Percentiles rank a stretch among this genome's conserved stretches.
phyloP scores from a whole-genome alignment of 2,797 vertebrate genomes.

The Antennarius maculatus region DNA sequence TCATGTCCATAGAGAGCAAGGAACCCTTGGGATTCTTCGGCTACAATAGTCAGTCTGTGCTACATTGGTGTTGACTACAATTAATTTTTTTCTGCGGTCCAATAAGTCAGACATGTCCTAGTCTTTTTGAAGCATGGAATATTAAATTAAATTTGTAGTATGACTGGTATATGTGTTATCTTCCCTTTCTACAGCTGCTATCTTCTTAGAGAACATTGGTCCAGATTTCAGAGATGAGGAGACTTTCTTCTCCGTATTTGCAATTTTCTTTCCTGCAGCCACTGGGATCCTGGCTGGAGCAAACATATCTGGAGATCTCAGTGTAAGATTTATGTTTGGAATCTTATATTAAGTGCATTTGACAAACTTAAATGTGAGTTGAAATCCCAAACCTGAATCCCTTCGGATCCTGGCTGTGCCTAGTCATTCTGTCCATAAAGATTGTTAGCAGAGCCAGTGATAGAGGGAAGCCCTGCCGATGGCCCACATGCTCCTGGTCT shows the following conservation, averaged over 20 bases:
- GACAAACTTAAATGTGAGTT: too few species aligned
- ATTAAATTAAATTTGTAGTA: not conserved
- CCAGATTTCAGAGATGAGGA: conserved; percentile 90
- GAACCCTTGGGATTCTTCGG: conserved; percentile 92
- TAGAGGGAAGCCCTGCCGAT: too few species aligned
- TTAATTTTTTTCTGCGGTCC: not conserved
- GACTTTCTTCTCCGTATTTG: conserved; percentile 95
- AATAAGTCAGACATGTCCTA: not conserved
- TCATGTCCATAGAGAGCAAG: conserved; percentile 89
- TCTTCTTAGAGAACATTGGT: conserved; percentile 94
- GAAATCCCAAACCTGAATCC: too few species aligned
- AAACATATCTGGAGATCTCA: conserved; percentile 97
- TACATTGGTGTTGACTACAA: not conserved
- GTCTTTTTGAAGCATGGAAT: not conserved
- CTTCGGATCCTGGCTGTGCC: too few species aligned
- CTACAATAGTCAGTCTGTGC: conserved; percentile 84
- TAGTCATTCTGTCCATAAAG: too few species aligned
- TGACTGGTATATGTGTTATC: not conserved
- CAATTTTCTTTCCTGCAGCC: conserved; percentile 97
- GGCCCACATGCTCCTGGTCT: too few species aligned
- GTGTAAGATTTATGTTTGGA: conserved; percentile 75
- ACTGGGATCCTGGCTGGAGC: conserved; percentile 97
- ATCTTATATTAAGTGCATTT: too few species aligned
- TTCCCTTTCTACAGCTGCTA: conserved; percentile 80
- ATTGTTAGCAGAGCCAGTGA: too few species aligned